These are phyloP conservation scores for Chrysogorgia sp. DNA, from an alignment of 92 coral and sea anemone species.

Conservation along the genomic window DNA sequence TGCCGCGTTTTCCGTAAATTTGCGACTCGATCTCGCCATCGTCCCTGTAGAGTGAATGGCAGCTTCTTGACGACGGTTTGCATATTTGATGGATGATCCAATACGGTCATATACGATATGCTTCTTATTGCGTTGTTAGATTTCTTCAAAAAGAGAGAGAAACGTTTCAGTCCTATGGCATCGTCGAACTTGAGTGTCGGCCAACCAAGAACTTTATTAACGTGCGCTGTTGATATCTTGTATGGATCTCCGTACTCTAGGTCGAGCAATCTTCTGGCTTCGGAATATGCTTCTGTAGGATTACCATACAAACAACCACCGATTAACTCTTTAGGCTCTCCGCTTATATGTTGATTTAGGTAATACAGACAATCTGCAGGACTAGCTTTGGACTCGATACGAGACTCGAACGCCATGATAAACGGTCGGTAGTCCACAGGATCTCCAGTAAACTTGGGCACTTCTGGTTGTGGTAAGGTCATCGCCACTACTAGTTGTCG, in stretches of 20 bases:
- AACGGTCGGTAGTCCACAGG: conserved; percentile 60
- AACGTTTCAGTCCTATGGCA: conserved; percentile 52
- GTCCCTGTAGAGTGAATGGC: conserved; percentile 48
- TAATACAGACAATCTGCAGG: conserved; percentile 61
- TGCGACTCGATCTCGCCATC: conserved; percentile 53
- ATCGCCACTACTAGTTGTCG: conserved; percentile 60
- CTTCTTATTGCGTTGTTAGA: conserved; percentile 66
- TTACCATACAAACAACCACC: conserved; percentile 65
- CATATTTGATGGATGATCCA: conserved; percentile 69
- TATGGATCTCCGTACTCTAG: conserved; percentile 71
- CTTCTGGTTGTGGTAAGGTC: conserved; percentile 62
- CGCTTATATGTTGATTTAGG: conserved; percentile 62
- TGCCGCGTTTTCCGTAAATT: conserved; percentile 32
- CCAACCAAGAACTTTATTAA: conserved; percentile 59
- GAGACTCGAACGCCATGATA: conserved; percentile 65
- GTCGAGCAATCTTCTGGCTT: conserved; percentile 53
- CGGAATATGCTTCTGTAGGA: conserved; percentile 60
- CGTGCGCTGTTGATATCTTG: conserved; percentile 60
- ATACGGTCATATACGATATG: conserved; percentile 60
- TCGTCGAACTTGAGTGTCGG: conserved; percentile 61
- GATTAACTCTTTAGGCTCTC: conserved; percentile 63
- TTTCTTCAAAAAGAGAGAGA: conserved; percentile 63
- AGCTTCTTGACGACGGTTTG: conserved; percentile 60
- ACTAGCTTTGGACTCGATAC: conserved; percentile 44
- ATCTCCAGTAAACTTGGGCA: conserved; percentile 58